Conservation (phyloP, 2,113 vertebrate genomes). For the Macheiramphus alcinus region DNA sequence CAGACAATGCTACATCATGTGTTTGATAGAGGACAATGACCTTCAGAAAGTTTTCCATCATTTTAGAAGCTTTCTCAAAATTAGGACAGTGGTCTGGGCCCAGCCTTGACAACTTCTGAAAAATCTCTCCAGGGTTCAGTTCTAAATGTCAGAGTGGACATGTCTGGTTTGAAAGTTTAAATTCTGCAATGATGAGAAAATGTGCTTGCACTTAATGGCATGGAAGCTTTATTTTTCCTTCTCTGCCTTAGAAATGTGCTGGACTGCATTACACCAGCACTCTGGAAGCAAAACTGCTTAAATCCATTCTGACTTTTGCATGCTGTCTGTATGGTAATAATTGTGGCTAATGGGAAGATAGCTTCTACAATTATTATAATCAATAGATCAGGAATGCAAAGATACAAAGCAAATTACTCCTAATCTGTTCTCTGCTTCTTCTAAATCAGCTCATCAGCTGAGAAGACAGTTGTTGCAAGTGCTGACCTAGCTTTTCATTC, state of each 20-base stretch:
- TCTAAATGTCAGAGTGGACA: conserved; percentile 15
- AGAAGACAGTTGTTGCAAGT: neutral
- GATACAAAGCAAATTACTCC: conserved; percentile 26
- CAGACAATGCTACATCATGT: neutral
- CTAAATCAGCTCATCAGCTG: neutral
- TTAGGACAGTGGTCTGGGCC: neutral
- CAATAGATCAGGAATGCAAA: conserved; percentile 14
- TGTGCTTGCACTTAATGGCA: neutral
- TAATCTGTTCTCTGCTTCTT: neutral
- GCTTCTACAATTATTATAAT: conserved; percentile 17
- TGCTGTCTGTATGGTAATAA: neutral
- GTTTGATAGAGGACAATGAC: conserved; percentile 29
- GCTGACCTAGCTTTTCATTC: neutral
- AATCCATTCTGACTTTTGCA: neutral
- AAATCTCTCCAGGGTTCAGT: conserved; percentile 15
- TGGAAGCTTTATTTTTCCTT: neutral
- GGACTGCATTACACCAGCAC: neutral
- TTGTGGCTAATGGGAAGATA: conserved; percentile 18
- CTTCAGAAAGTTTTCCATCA: conserved; percentile 44
- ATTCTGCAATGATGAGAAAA: neutral
- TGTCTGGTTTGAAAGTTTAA: neutral
- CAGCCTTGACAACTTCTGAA: conserved; percentile 11
- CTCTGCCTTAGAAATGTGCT: neutral
- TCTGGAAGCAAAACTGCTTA: neutral
- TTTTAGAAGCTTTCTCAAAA: conserved; percentile 36